phyloP scores from a whole-genome alignment of 1,140 invertebrate species.

The Zaprionus lachaisei region DNA sequence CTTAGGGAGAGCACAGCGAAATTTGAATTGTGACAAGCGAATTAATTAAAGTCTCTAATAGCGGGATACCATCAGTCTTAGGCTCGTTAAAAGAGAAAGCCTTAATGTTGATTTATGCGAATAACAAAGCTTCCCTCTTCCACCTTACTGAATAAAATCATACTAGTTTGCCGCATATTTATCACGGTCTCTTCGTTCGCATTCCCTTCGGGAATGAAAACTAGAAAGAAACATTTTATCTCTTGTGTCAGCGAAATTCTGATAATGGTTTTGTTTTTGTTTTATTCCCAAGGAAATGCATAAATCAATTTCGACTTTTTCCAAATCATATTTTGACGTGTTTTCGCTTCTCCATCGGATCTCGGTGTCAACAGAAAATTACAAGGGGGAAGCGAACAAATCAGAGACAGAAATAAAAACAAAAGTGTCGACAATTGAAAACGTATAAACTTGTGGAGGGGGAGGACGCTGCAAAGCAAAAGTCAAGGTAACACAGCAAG shows the following conservation, averaged over 20 bases:
- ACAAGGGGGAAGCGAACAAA: conserved; percentile 1
- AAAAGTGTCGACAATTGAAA: conserved; percentile 29
- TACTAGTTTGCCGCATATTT: conserved; percentile 5
- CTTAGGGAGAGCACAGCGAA: neutral
- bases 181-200: neutral
- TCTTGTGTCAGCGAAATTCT: conserved; percentile 29
- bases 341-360: conserved; percentile 38
- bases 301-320: conserved; percentile 61
- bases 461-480: conserved; percentile 14
- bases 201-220: neutral
- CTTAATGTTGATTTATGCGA: conserved; percentile 5
- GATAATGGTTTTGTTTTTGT: conserved; percentile 9
- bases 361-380: conserved; percentile 69
- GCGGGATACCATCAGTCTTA: neutral
- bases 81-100: neutral
- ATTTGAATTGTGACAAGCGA: conserved; percentile 18
- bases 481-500: conserved; percentile 22
- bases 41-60: conserved; percentile 5
- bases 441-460: conserved; percentile 20
- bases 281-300: conserved; percentile 48
- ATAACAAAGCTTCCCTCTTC: neutral
- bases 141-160: neutral
- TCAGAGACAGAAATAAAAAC: conserved; percentile 22
- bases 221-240: conserved; percentile 12
- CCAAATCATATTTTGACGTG: conserved; percentile 57